phyloP scores from a whole-genome alignment of 2,888 invertebrate genomes.

The Criorhina ranunculi region DNA sequence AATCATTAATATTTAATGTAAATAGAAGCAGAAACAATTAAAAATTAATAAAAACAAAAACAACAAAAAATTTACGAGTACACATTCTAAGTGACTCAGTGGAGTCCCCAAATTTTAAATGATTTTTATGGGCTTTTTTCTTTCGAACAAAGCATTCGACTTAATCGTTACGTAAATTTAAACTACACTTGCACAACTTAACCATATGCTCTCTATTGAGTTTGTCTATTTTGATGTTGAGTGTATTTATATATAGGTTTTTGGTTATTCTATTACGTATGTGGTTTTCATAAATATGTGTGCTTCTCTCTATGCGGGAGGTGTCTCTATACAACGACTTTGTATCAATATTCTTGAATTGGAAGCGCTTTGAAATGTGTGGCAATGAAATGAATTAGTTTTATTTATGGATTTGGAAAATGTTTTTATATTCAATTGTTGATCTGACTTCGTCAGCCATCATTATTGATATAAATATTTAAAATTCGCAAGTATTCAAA shows the following conservation, averaged over 20 bases:
- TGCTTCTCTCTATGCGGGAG: conserved; percentile 4
- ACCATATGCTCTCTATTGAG: conserved; percentile 41
- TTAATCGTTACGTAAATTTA: conserved; percentile 55
- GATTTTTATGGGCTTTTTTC: conserved; percentile 16
- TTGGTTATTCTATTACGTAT: conserved; percentile 11
- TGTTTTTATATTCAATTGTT: conserved; percentile 24
- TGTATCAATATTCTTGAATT: conserved; percentile 32
- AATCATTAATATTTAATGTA: background rate
- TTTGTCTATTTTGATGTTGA: conserved; percentile 48
- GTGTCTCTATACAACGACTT: conserved; percentile 19
- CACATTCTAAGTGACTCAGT: conserved; percentile 18
- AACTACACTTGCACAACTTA: conserved; percentile 23
- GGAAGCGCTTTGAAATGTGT: conserved; percentile 23
- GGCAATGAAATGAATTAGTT: conserved; percentile 38
- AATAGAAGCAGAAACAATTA: conserved; percentile 6
- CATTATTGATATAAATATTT: conserved; percentile 35
- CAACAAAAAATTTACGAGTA: background rate
- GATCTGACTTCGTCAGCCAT: conserved; percentile 38
- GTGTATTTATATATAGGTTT: conserved; percentile 44
- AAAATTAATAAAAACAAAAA: conserved; percentile 10
- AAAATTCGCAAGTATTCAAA: conserved; percentile 19
- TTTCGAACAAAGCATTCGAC: conserved; percentile 7
- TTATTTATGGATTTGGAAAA: conserved; percentile 54
- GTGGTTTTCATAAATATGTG: conserved; percentile 23
- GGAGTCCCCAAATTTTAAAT: conserved; percentile 8